These are phyloP conservation scores for Cochlearius cochlearius DNA, from an alignment of 2,113 vertebrate species.

Conservation along the genomic window DNA sequence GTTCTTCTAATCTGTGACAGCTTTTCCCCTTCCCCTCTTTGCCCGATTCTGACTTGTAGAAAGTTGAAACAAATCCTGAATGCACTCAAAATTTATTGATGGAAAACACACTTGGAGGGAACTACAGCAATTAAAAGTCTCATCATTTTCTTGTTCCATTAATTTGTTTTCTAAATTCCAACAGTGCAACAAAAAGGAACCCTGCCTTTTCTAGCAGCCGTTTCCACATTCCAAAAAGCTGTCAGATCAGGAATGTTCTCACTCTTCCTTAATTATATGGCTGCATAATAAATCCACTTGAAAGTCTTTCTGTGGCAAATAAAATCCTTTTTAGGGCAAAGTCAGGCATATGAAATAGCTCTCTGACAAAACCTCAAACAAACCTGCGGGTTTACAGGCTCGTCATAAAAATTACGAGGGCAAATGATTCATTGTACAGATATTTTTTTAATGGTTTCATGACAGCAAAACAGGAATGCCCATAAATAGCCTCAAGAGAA, in stretches of 20 bases:
- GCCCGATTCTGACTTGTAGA: neutral
- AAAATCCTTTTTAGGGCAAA: conserved; percentile 38
- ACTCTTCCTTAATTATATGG: neutral
- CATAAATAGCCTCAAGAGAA: neutral
- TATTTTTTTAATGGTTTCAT: neutral
- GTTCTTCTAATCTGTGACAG: neutral
- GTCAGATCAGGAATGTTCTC: conserved; percentile 6
- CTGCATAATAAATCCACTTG: neutral
- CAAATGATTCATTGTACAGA: conserved; percentile 12
- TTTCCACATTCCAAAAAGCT: neutral
- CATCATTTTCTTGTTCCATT: neutral
- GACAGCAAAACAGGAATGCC: neutral
- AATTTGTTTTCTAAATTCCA: neutral
- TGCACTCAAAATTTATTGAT: neutral
- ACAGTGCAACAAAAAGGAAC: neutral
- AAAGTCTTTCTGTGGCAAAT: neutral
- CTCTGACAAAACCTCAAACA: neutral
- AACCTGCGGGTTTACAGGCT: neutral
- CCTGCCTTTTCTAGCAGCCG: neutral
- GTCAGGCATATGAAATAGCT: neutral
- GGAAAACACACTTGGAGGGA: neutral
- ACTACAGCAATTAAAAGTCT: neutral
- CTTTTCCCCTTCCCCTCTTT: neutral
- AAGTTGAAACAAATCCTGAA: neutral
- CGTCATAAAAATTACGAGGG: neutral